Evolutionary conservation across 1,140 invertebrate genomes (phyloP), one percentile per base, ranked within the genome.

Genomic region (Atta cephalotes): DNA sequence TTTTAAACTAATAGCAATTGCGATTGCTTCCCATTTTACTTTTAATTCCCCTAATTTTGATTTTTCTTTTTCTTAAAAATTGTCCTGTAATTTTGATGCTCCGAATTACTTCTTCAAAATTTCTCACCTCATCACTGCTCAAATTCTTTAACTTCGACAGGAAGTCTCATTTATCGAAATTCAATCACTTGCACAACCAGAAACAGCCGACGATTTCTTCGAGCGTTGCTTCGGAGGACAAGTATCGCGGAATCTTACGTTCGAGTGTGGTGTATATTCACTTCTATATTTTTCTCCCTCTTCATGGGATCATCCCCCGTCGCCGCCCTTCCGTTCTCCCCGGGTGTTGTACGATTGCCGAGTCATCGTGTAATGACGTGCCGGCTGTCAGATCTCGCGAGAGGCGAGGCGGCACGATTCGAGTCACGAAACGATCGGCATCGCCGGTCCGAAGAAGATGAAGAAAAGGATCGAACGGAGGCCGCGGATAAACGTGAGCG

Each of bases 291-390:
- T 85, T 58, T 81, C 72, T 79, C 28, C 12, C 14, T 12, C 51
- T 39, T 16, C 25, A 39, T 28, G 21, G 3, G 53, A 25, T 65
- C 78, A 84, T 86, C 88, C 86, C 86, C 87, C 87, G 89, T 88
- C 87, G 87, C 65, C 62, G n/a, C 66, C 25, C 45, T 58, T 78
- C 68, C 60, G 86, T 76, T 91, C 87, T 85, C 84, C 87, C 91
- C 89, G 81, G 85, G 87, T 85, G 51, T 82, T 81, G 71, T 71
- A 56, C 90, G 92, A 91, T 88, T 87, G 94, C 91, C 91, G 90
- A 95, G 94, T 95, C 94, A 95, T 92, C 93, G 90, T 95, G 94
- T 95, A 95, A 95, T 95, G 94, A 95, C 92, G 94, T 92, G 91
- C 94, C 91, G 93, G 91, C 91, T 94, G 94, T 94, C 94, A 93